phyloP scores from a whole-genome alignment of 2,113 vertebrate genomes.

The Planiliza haematocheilus region DNA sequence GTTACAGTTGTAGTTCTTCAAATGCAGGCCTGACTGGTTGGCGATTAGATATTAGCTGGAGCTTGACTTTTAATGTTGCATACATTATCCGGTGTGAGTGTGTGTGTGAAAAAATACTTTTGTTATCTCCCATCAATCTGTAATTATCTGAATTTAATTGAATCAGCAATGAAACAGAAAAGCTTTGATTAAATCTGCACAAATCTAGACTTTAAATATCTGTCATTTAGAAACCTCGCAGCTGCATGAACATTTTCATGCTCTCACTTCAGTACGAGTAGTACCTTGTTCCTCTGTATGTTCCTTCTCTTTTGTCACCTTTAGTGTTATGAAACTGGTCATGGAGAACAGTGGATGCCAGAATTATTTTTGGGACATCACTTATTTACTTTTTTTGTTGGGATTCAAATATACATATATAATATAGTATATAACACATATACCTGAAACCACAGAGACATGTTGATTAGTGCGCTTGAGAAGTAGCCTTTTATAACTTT shows the following conservation, averaged over 20 bases:
- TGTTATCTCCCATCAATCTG: too few species aligned
- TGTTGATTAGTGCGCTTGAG: too few species aligned
- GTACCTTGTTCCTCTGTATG: slow-evolving; percentile 27
- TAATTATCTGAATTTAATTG: background rate
- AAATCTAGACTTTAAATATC: slow-evolving; percentile 1
- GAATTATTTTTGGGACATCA: too few species aligned
- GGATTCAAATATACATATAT: too few species aligned
- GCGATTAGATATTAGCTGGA: background rate
- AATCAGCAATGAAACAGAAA: background rate
- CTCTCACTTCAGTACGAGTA: slow-evolving; percentile 23
- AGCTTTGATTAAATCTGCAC: background rate
- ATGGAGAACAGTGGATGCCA: too few species aligned
- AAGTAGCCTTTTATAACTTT: too few species aligned
- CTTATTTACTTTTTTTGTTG: too few species aligned
- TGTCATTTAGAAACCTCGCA: slow-evolving; percentile 1
- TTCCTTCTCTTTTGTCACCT: slow-evolving; percentile 1
- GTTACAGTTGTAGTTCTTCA: background rate
- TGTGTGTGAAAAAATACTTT: too few species aligned
- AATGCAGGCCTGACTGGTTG: background rate
- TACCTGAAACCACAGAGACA: too few species aligned
- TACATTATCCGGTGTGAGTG: background rate
- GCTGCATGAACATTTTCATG: slow-evolving; percentile 11
- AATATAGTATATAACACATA: too few species aligned
- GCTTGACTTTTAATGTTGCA: background rate
- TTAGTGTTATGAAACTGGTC: slow-evolving; percentile 14